These are phyloP conservation scores for Antedon bifida DNA, from an alignment of 35 echinoderm and acorn worm genomes.

Conservation along the genomic window DNA sequence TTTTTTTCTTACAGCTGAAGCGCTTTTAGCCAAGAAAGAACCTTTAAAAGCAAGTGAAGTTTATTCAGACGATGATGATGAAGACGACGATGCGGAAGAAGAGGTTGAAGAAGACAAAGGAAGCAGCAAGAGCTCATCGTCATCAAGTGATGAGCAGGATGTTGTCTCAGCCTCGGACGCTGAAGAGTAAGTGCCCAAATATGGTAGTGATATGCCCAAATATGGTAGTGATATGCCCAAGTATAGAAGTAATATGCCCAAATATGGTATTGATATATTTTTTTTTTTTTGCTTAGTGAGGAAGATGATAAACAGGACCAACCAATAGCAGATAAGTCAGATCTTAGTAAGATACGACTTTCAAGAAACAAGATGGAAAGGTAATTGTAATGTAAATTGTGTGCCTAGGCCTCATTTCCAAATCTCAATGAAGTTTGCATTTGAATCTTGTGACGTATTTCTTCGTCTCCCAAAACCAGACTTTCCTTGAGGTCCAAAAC, in stretches of 20 bases:
- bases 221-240: no score
- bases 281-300: slow-evolving; percentile 30
- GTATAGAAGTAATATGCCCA: no score
- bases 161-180: slow-evolving; percentile 29
- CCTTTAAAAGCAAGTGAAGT: slow-evolving; percentile 85
- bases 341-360: slow-evolving; percentile 63
- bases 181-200: slow-evolving; percentile 48
- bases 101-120: slow-evolving; percentile 50
- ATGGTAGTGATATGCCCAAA: no score
- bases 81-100: slow-evolving; percentile 52
- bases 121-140: slow-evolving; percentile 12
- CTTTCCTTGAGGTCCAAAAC: no score
- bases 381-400: slow-evolving; percentile 23
- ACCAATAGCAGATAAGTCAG: slow-evolving; percentile 29
- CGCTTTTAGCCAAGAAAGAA: slow-evolving; percentile 48
- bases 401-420: no score
- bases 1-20: slow-evolving; percentile 37
- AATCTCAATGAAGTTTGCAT: no score
- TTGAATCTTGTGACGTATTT: no score
- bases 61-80: slow-evolving; percentile 87
- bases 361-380: slow-evolving; percentile 93
- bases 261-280: no score
- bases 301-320: slow-evolving; percentile 4
- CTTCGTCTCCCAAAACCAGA: no score
- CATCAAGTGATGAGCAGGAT: slow-evolving; percentile 26